Percentiles rank a stretch among this genome's conserved stretches.
These are phyloP conservation scores for Sitodiplosis mosellana DNA, from an alignment of 1,140 invertebrate species.

Conservation along the genomic window DNA sequence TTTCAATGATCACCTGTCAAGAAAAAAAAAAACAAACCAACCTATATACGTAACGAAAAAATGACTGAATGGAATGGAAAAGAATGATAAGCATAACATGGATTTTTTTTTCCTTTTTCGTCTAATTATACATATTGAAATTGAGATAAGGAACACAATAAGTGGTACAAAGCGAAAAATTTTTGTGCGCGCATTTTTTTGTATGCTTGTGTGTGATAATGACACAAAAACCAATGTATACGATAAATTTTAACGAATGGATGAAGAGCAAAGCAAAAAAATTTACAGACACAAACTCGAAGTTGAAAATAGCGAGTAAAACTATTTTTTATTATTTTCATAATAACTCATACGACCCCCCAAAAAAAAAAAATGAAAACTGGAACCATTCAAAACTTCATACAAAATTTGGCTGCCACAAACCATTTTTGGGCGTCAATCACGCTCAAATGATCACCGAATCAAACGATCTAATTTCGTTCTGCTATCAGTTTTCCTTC, in stretches of 20 bases:
- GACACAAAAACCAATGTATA: background rate
- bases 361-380: no score
- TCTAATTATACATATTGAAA: conserved; percentile 4
- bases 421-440: no score
- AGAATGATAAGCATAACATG: conserved; percentile 13
- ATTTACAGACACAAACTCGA: background rate
- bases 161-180: conserved; percentile 15
- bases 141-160: conserved; percentile 10
- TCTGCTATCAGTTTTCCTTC: no score
- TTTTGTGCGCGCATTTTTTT: background rate
- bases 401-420: no score
- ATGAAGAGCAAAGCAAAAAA: background rate
- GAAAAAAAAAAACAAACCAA: conserved; percentile 7
- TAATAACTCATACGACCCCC: no score
- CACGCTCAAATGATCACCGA: no score
- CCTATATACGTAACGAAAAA: conserved; percentile 3
- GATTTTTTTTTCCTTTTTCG: no score
- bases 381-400: no score
- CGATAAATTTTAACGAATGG: background rate
- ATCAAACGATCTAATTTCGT: no score
- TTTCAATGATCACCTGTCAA: conserved; percentile 23
- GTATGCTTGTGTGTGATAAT: background rate
- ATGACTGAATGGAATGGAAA: conserved; percentile 3
- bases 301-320: background rate
- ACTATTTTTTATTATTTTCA: no score